phyloP scores from a whole-genome alignment of 2,797 vertebrate genomes.

The Xyrichtys novacula region DNA sequence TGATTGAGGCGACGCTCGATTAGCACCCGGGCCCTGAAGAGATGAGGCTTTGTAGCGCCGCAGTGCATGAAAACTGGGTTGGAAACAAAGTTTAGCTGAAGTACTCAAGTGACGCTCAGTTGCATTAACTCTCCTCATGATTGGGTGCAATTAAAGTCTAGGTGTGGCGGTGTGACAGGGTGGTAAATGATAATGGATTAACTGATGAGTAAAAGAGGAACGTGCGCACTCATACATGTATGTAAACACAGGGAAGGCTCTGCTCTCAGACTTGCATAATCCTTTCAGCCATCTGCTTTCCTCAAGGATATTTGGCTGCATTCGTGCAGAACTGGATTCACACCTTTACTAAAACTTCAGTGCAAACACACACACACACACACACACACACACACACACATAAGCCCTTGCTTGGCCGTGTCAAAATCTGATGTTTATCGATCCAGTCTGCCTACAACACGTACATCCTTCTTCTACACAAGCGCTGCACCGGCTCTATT shows the following conservation, averaged over 20 bases:
- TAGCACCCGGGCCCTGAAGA: conserved; percentile 42
- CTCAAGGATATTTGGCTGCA: conserved; percentile 26
- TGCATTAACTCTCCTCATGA: conserved; percentile 51
- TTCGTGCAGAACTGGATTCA: conserved; percentile 35
- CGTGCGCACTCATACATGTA: conserved; percentile 9
- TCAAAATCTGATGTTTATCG: conserved; percentile 62
- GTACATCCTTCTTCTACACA: conserved; percentile 21
- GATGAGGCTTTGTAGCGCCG: conserved; percentile 29
- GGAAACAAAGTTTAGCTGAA: conserved; percentile 62
- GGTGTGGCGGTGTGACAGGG: conserved; percentile 56
- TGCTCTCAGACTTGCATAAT: conserved; percentile 13
- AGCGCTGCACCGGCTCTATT: conserved; percentile 23
- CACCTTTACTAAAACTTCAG: conserved; percentile 33
- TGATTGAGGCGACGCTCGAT: conserved; percentile 56
- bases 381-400: conserved; percentile 38
- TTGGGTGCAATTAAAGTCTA: conserved; percentile 63
- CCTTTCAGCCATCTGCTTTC: conserved; percentile 36
- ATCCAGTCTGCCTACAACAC: conserved; percentile 39
- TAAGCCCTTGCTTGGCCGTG: conserved; percentile 8
- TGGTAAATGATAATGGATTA: conserved; percentile 70
- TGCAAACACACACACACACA: conserved; percentile 27
- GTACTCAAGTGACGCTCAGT: conserved; percentile 53
- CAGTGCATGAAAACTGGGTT: conserved; percentile 62
- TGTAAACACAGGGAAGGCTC: conserved; percentile 23
- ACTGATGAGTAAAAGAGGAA: conserved; percentile 15